A percentile compares a stretch with the other conserved stretches of the same genome.
phyloP scores from a whole-genome alignment of 2,113 vertebrate genomes.

The Tragelaphus buxtoni region DNA sequence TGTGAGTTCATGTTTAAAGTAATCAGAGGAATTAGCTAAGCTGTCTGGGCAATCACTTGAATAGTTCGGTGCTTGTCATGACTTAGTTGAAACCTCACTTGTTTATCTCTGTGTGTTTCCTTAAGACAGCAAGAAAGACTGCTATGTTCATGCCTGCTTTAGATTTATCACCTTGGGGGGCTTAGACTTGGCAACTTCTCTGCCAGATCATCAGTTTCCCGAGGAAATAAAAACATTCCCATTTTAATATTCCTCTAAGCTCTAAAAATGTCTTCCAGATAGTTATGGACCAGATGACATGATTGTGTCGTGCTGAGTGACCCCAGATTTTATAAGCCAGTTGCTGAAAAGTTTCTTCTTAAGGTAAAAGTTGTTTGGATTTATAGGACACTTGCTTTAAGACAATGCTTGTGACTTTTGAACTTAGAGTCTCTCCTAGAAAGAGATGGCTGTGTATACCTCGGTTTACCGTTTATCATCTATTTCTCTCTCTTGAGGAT shows the following conservation, averaged over 20 bases:
- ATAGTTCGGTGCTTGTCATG: background rate
- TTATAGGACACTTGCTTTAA: background rate
- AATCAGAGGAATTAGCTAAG: constrained; percentile 38
- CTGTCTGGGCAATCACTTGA: constrained; percentile 43
- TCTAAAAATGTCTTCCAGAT: background rate
- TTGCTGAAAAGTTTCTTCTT: background rate
- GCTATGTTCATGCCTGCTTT: background rate
- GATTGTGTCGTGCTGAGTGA: background rate
- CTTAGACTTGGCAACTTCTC: background rate
- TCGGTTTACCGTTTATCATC: background rate
- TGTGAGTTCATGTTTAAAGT: constrained; percentile 37
- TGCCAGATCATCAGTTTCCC: background rate
- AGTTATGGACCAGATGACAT: background rate
- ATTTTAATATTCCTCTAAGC: background rate
- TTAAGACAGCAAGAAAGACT: background rate
- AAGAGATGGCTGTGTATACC: background rate
- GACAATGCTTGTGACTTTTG: background rate
- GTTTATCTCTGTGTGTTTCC: constrained; percentile 12
- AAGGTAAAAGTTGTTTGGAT: background rate
- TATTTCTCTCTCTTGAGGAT: background rate
- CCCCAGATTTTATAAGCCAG: background rate
- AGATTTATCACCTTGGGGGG: background rate
- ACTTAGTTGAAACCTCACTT: background rate
- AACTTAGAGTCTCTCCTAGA: background rate
- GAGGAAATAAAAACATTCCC: background rate